Percentiles rank a stretch among this genome's conserved stretches.
Evolutionary conservation across 2,113 vertebrate species (phyloP).

Genomic region (Mustelus asterias): DNA sequence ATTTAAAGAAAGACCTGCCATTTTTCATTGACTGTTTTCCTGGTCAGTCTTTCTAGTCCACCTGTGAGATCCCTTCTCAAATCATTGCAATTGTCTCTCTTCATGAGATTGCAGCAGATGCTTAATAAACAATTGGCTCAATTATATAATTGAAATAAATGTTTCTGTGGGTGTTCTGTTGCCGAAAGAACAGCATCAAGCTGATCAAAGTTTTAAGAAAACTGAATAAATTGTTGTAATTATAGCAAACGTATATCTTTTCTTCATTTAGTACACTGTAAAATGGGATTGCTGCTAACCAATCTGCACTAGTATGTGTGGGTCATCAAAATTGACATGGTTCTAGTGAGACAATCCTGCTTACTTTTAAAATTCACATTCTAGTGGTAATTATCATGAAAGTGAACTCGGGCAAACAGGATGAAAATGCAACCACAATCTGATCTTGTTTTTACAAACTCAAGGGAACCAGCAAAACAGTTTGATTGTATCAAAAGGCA

Average conservation of each 20-base stretch:
- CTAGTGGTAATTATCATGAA: neutral
- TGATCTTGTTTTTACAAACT: neutral
- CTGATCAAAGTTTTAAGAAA: neutral
- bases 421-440: neutral
- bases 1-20: too few species aligned
- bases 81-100: neutral
- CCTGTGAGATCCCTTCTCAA: neutral
- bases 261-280: neutral
- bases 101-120: neutral
- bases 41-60: neutral
- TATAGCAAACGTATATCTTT: neutral
- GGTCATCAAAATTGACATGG: neutral
- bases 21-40: neutral
- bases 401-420: neutral
- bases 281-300: neutral
- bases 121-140: neutral
- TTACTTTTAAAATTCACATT: constrained; percentile 9
- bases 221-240: neutral
- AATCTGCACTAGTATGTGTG: neutral
- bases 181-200: neutral
- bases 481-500: neutral
- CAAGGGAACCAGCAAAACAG: neutral
- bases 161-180: neutral
- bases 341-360: neutral
- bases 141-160: neutral